phyloP scores from a whole-genome alignment of 2,888 invertebrate species.

The Caenorhabditis afra region DNA sequence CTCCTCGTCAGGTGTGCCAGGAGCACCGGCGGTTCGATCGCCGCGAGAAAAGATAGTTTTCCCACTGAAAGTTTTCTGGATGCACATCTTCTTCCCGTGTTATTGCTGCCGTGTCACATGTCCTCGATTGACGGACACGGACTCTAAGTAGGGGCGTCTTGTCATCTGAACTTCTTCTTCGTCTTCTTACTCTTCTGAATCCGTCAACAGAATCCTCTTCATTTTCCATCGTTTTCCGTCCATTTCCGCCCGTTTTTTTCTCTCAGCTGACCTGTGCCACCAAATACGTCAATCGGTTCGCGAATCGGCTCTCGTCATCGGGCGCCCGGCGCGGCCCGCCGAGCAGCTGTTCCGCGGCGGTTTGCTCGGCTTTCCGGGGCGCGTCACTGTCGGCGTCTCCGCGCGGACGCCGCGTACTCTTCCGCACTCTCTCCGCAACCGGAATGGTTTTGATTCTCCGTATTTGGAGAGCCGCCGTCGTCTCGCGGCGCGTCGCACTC shows the following conservation, averaged over 20 bases:
- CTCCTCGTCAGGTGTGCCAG: constrained; percentile 32
- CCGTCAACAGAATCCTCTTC: constrained; percentile 2
- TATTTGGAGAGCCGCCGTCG: constrained; percentile 55
- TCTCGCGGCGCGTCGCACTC: no score
- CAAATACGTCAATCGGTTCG: constrained; percentile 57
- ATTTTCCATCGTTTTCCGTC: no score
- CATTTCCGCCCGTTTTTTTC: no score
- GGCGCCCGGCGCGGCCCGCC: background rate
- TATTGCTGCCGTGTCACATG: constrained; percentile 14
- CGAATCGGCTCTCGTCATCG: constrained; percentile 30
- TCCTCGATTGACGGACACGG: constrained; percentile 16
- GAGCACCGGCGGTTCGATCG: background rate
- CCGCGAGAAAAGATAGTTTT: no score
- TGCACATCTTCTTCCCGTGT: constrained; percentile 8
- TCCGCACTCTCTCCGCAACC: constrained; percentile 50
- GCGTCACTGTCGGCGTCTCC: constrained; percentile 49
- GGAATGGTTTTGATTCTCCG: constrained; percentile 41
- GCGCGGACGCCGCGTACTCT: constrained; percentile 7
- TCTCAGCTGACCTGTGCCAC: constrained; percentile 40
- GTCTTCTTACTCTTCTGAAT: background rate
- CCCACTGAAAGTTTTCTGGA: no score
- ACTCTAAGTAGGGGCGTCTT: constrained; percentile 10
- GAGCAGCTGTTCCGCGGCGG: constrained; percentile 51
- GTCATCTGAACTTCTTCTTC: constrained; percentile 7
- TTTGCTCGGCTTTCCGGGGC: constrained; percentile 48